A percentile compares a stretch with the other conserved stretches of the same genome.
Conservation (phyloP, 2,888 invertebrate genomes). For the Terebella lapidaria region DNA sequence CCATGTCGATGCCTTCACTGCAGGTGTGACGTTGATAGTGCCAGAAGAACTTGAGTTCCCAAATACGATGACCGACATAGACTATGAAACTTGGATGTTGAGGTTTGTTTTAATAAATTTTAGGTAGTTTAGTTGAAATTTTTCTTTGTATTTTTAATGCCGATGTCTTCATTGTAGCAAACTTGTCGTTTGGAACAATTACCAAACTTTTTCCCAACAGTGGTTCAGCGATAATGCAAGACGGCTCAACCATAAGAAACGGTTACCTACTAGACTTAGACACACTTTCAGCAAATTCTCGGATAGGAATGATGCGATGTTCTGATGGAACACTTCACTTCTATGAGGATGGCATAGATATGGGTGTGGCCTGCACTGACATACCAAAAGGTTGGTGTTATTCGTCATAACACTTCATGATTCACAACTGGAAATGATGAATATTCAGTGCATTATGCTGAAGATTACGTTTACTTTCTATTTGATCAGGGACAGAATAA, state of each 20-base stretch:
- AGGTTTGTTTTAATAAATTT: conserved; percentile 52
- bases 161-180: neutral
- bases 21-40: conserved; percentile 80
- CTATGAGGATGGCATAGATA: conserved; percentile 46
- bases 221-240: conserved; percentile 86
- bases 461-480: too few relatives aligned
- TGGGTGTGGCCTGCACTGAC: conserved; percentile 46
- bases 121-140: neutral
- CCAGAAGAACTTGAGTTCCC: conserved; percentile 84
- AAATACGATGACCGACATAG: conserved; percentile 85
- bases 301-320: conserved; percentile 83
- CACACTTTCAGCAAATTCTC: conserved; percentile 69
- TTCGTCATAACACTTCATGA: too few relatives aligned
- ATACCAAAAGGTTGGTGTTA: conserved; percentile 33
- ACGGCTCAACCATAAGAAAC: conserved; percentile 77
- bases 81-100: conserved; percentile 85
- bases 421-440: too few relatives aligned
- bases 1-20: conserved; percentile 3
- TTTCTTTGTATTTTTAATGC: neutral
- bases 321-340: conserved; percentile 66
- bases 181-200: neutral
- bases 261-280: conserved; percentile 84
- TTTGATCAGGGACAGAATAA: too few relatives aligned
- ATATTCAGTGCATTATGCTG: too few relatives aligned
- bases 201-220: conserved; percentile 49